Conservation (phyloP, 35 echinoderm and acorn worm species). For the Ophiothrix spiculata region DNA sequence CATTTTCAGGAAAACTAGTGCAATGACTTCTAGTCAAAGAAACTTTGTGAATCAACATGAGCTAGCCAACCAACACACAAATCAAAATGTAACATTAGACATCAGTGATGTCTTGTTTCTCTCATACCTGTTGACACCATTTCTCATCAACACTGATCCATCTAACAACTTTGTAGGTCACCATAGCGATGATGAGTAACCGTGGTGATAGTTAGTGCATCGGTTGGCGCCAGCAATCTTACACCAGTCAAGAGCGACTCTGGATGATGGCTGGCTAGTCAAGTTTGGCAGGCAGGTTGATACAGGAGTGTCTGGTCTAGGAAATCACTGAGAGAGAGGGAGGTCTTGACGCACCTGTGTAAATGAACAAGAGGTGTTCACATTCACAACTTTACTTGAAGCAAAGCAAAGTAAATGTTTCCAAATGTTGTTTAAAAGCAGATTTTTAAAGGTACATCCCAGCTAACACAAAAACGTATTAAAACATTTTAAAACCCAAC, state of each 20-base stretch:
- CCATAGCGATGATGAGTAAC: not conserved
- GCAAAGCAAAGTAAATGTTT: too few species aligned
- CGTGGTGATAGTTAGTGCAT: not conserved
- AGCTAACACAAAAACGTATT: too few species aligned
- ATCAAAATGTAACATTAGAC: not conserved
- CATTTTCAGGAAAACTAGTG: too few species aligned
- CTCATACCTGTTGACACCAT: not conserved
- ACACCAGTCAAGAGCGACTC: not conserved
- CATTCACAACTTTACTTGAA: not conserved
- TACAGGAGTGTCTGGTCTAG: not conserved
- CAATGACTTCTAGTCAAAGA: too few species aligned
- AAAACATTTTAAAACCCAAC: too few species aligned
- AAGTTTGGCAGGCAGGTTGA: constrained; percentile 4
- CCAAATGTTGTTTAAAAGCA: too few species aligned
- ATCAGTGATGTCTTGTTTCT: not conserved
- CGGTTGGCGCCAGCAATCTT: not conserved
- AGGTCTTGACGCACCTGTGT: not conserved
- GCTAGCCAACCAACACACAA: too few species aligned
- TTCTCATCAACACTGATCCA: not conserved
- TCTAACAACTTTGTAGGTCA: not conserved
- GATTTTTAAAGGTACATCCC: too few species aligned
- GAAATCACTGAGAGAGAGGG: too few species aligned
- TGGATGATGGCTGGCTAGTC: not conserved
- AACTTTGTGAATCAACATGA: too few species aligned
- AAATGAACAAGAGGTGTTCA: not conserved